phyloP scores from a whole-genome alignment of 2,888 invertebrate genomes.

The Terebella lapidaria region DNA sequence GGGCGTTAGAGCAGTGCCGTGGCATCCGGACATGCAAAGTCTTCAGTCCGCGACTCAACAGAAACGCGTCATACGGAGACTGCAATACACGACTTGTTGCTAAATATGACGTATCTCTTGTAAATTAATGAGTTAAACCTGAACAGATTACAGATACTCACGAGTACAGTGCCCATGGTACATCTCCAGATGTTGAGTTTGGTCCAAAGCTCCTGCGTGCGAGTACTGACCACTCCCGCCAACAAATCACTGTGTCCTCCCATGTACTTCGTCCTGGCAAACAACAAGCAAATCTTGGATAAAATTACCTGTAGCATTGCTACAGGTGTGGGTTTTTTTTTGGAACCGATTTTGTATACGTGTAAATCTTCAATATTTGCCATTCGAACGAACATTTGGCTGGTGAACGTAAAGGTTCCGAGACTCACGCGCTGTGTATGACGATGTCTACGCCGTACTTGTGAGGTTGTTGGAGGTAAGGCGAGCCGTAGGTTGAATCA shows the following conservation, averaged over 20 bases:
- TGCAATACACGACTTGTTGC: conserved; percentile 7
- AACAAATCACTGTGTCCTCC: conserved; percentile 53
- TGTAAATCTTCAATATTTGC: too few species aligned
- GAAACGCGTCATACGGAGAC: conserved; percentile 20
- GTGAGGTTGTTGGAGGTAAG: conserved; percentile 43
- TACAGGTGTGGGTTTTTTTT: not conserved
- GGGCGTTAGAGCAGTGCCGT: conserved; percentile 74
- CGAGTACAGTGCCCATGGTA: conserved; percentile 35
- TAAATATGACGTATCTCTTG: too few species aligned
- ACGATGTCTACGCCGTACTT: conserved; percentile 48
- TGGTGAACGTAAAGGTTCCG: not conserved
- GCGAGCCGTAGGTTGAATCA: conserved; percentile 51
- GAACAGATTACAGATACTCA: conserved; percentile 13
- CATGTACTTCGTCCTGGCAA: conserved; percentile 50
- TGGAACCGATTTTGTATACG: too few species aligned
- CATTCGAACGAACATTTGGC: too few species aligned
- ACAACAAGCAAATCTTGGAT: not conserved
- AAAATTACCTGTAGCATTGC: not conserved
- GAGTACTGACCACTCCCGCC: conserved; percentile 45
- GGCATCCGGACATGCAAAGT: conserved; percentile 89
- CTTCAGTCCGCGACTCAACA: conserved; percentile 68
- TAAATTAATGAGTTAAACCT: too few species aligned
- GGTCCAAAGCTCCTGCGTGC: conserved; percentile 38
- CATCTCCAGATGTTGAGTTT: conserved; percentile 32
- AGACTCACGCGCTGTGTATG: conserved; percentile 47